A percentile compares a stretch with the other conserved stretches of the same genome.
These are phyloP conservation scores for Sceloporus tristichus DNA, from an alignment of 2,113 vertebrate species.

Conservation along the genomic window DNA sequence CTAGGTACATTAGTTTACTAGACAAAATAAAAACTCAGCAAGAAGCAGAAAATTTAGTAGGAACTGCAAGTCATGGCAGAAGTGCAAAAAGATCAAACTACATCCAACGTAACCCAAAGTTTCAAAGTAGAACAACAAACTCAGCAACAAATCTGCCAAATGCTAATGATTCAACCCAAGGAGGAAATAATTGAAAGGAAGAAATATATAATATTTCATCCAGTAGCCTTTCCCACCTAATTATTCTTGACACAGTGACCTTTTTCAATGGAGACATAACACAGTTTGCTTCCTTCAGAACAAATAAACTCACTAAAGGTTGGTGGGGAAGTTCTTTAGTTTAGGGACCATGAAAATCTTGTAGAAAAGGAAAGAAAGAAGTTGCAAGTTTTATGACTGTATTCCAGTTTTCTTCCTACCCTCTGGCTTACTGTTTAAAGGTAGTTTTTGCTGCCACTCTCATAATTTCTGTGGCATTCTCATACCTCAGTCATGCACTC, in stretches of 20 bases:
- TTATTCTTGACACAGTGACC: slow-evolving; percentile 53
- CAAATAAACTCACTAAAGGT: slow-evolving; percentile 6
- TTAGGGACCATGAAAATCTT: slow-evolving; percentile 1
- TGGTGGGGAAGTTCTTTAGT: slow-evolving; percentile 16
- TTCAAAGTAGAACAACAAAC: slow-evolving; percentile 62
- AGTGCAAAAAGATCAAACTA: slow-evolving; percentile 44
- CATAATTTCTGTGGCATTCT: background rate
- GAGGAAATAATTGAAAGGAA: slow-evolving; percentile 46
- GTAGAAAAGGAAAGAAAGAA: background rate
- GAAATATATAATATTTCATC: slow-evolving; percentile 39
- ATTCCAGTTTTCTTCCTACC: background rate
- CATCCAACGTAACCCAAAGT: slow-evolving; percentile 31
- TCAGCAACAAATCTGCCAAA: slow-evolving; percentile 65
- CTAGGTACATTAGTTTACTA: background rate
- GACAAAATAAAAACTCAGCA: slow-evolving; percentile 55
- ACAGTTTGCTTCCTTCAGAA: slow-evolving; percentile 46
- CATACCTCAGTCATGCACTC: background rate
- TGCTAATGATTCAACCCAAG: slow-evolving; percentile 63
- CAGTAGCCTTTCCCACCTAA: slow-evolving; percentile 43
- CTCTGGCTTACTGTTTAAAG: background rate
- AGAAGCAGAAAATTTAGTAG: slow-evolving; percentile 55
- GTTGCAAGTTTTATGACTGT: background rate
- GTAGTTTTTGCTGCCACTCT: too few relatives aligned
- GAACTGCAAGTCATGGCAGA: slow-evolving; percentile 55
- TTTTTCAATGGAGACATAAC: slow-evolving; percentile 56